Conservation (phyloP, 2,797 vertebrate genomes). For the Alca torda region DNA sequence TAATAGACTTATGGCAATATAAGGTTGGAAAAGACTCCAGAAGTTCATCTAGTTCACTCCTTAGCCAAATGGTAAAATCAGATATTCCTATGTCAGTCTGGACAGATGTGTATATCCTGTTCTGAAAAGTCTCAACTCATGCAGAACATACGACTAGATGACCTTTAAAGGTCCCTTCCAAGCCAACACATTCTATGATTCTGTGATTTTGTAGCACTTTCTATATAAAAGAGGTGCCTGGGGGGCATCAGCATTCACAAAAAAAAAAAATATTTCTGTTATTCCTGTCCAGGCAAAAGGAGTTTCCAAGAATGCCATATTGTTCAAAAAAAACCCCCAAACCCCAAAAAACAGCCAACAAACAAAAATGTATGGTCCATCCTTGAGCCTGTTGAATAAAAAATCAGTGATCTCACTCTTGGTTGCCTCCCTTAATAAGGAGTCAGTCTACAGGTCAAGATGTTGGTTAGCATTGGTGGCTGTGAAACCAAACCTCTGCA, state of each 20-base stretch:
- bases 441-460: accelerated
- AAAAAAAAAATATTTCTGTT: not conserved
- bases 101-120: not conserved
- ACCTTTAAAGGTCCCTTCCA: no score
- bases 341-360: not conserved
- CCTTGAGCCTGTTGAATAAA: not conserved
- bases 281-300: not conserved
- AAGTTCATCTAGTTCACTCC: not conserved
- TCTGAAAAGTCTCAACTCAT: not conserved
- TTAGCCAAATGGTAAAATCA: not conserved
- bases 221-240: not conserved
- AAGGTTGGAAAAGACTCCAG: not conserved
- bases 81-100: not conserved
- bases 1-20: not conserved
- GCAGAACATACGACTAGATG: not conserved
- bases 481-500: not conserved
- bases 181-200: no score
- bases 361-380: not conserved
- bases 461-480: not conserved
- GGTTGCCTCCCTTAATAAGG: not conserved
- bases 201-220: not conserved
- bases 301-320: not conserved
- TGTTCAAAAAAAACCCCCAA: not conserved
- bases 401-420: not conserved
- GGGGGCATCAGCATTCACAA: not conserved